Percentiles rank a stretch among this genome's conserved stretches.
These are phyloP conservation scores for Varanus salvator DNA, from an alignment of 2,113 vertebrate species.

Conservation along the genomic window DNA sequence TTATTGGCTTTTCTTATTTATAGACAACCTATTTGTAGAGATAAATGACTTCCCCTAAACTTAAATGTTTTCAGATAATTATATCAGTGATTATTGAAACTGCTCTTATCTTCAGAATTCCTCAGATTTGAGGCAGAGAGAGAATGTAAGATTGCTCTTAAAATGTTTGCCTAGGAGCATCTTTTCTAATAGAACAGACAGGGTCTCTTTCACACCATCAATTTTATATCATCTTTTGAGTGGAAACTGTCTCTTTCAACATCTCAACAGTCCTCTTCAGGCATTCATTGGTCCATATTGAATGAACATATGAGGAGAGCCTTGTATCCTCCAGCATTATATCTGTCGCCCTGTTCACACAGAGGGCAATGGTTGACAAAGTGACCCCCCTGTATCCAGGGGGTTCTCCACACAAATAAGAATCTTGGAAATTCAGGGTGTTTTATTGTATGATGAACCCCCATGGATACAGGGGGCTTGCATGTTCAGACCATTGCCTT, in stretches of 20 bases:
- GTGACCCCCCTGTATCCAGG: too few relatives aligned
- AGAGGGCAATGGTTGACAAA: too few relatives aligned
- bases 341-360: too few relatives aligned
- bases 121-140: neutral
- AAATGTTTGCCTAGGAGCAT: neutral
- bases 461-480: too few relatives aligned
- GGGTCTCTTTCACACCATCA: neutral
- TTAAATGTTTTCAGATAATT: slow-evolving; percentile 60
- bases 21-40: slow-evolving; percentile 15
- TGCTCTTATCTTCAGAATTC: slow-evolving; percentile 34
- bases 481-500: too few relatives aligned
- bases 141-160: neutral
- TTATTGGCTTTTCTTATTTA: slow-evolving; percentile 47
- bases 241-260: neutral
- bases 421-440: too few relatives aligned
- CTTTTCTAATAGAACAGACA: neutral
- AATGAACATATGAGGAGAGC: too few relatives aligned
- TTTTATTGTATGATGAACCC: too few relatives aligned
- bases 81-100: slow-evolving; percentile 58
- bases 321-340: too few relatives aligned
- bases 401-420: too few relatives aligned
- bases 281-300: too few relatives aligned
- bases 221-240: neutral
- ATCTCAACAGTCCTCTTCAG: too few relatives aligned
- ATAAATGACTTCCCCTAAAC: slow-evolving; percentile 53